phyloP scores from a whole-genome alignment of 1,140 invertebrate species.

The Pinna nobilis region DNA sequence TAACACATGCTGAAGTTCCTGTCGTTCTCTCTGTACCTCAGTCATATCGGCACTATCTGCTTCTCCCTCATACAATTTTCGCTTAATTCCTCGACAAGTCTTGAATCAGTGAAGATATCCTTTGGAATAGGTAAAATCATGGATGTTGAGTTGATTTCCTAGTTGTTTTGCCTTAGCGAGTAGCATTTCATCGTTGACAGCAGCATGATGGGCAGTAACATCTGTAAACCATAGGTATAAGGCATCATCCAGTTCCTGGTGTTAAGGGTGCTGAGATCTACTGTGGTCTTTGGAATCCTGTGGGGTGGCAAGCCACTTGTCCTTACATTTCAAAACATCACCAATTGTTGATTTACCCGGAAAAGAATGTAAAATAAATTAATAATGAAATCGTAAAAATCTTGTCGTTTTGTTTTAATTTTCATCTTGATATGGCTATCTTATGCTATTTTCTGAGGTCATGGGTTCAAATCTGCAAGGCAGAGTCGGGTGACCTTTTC shows the following conservation, averaged over 20 bases:
- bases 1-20: conserved; percentile 17
- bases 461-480: no score
- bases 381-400: no score
- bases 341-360: not conserved
- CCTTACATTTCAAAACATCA: not conserved
- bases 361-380: no score
- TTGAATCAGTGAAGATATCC: conserved; percentile 25
- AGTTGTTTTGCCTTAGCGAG: conserved; percentile 15
- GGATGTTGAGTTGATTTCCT: conserved; percentile 1
- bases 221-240: conserved; percentile 7
- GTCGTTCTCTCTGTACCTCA: not conserved
- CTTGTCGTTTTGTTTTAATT: no score
- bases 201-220: not conserved
- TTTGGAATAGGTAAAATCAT: conserved; percentile 17
- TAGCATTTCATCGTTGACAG: conserved; percentile 16
- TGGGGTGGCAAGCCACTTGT: not conserved
- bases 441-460: no score
- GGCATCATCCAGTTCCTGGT: not conserved
- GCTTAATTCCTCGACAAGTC: conserved; percentile 15
- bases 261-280: not conserved
- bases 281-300: not conserved
- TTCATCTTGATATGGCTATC: no score
- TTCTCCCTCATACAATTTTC: conserved; percentile 19
- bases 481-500: no score
- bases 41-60: conserved; percentile 33